Evolutionary conservation across 92 coral and sea anemone genomes (phyloP), one percentile per base, ranked within the genome.

Genomic region (Zoanthus solanderi): DNA sequence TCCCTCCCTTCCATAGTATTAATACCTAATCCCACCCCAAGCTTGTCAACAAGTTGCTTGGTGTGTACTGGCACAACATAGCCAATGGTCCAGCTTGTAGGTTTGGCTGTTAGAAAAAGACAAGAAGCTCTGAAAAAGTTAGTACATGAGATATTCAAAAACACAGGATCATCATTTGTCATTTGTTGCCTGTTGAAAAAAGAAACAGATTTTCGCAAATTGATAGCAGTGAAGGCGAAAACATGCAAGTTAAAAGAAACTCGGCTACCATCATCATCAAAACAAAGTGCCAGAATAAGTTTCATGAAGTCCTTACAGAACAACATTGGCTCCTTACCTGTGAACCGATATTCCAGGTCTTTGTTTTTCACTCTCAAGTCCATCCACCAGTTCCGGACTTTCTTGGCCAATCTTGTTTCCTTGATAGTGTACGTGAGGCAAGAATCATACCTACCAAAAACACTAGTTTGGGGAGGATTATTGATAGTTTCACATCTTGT

Each of bases 191-290:
- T 89, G 79, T 87, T 84, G 84, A 86, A 91, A n/a, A 92, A 85
- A 30, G 90, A 92, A 46, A 89, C 85, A 69, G 85, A 37, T 81
- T 88, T 76, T 75, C 88, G 87, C 7, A 92, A 54, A 57, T 89
- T 89, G 12, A 88, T 63, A 57, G 73, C 91, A 87, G 83, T 88
- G 83, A 7, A 84, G 7, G 94, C 92, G 89, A 92, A 81, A 7
- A 78, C 84, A 77, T 92, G 92, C 11, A 92, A 58, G 74, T 75
- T 71, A 67, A 89, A 75, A 44, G 85, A 71, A 45, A 15, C 4
- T 79, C 63, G 29, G 29, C 29, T 48, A 78, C 23, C 28, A 34
- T 78, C 83, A 56, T 57, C 9, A 15, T 78, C 83, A 8, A 52
- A 57, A 37, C 42, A 2, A 37, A 37, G 42, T 2, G 42, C 42